These are phyloP conservation scores for Anguilla pacifica DNA, from an alignment of 2,797 vertebrate genomes.

Conservation along the genomic window DNA sequence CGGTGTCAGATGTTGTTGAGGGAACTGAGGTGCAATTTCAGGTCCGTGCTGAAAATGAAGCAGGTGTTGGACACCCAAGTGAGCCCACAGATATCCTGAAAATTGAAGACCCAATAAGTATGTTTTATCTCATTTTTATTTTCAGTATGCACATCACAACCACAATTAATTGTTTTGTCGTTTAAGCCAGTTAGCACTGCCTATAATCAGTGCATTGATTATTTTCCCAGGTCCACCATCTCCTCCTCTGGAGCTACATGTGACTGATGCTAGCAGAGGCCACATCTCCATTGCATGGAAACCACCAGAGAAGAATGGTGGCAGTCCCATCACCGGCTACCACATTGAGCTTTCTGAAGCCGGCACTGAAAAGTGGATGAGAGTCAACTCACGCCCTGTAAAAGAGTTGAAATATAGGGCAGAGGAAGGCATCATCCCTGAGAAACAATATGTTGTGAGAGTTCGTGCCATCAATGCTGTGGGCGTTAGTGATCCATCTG, in stretches of 20 bases:
- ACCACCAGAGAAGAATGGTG: constrained; percentile 87
- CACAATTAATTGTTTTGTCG: background rate
- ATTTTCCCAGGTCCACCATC: constrained; percentile 81
- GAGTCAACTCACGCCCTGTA: constrained; percentile 92
- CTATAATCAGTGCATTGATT: background rate
- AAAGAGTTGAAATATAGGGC: constrained; percentile 93
- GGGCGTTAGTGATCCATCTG: constrained; percentile 92
- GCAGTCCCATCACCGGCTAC: constrained; percentile 88
- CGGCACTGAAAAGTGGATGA: constrained; percentile 98
- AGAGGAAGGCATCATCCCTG: constrained; percentile 89
- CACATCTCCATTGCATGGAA: constrained; percentile 94
- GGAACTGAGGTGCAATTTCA: constrained; percentile 97
- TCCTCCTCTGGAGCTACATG: constrained; percentile 88
- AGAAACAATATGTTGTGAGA: constrained; percentile 92
- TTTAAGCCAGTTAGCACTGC: background rate
- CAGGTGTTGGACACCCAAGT: constrained; percentile 90
- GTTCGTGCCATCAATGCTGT: constrained; percentile 92
- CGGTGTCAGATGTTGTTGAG: constrained; percentile 95
- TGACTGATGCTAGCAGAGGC: constrained; percentile 87
- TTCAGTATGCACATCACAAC: background rate
- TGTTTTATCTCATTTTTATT: constrained; percentile 47
- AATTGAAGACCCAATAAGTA: constrained; percentile 92
- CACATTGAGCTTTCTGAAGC: constrained; percentile 93
- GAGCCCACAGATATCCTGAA: constrained; percentile 92
- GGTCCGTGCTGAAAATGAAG: constrained; percentile 94